These are phyloP conservation scores for Pluvianellus socialis DNA, from an alignment of 2,113 vertebrate species.

Conservation along the genomic window DNA sequence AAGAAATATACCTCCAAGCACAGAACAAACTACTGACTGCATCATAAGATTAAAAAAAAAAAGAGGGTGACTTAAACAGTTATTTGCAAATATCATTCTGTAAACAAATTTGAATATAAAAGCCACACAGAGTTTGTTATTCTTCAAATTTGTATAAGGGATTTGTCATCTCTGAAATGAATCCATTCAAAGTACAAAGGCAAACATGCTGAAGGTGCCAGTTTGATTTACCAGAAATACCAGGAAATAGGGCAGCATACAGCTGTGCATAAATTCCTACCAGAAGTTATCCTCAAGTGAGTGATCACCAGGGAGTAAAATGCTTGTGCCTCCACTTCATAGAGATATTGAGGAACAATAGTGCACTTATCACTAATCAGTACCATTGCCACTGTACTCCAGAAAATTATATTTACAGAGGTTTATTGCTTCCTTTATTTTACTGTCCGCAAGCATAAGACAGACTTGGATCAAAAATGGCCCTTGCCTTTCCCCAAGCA, in stretches of 20 bases:
- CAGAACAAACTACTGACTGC: constrained; percentile 33
- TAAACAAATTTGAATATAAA: constrained; percentile 71
- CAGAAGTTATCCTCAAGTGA: constrained; percentile 34
- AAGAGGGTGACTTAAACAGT: constrained; percentile 46
- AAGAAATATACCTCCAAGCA: constrained; percentile 58
- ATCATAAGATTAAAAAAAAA: constrained; percentile 6
- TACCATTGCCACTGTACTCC: background rate
- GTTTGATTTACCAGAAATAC: constrained; percentile 42
- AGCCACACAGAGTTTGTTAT: constrained; percentile 40
- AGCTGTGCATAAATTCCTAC: constrained; percentile 16
- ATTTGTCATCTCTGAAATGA: constrained; percentile 52
- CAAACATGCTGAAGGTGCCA: background rate
- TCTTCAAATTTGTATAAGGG: constrained; percentile 55
- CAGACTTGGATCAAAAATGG: background rate
- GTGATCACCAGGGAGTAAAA: constrained; percentile 54
- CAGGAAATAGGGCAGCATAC: constrained; percentile 45
- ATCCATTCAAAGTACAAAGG: constrained; percentile 37
- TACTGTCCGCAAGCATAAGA: background rate
- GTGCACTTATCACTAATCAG: constrained; percentile 2
- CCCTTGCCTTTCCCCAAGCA: background rate
- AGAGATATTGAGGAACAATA: background rate
- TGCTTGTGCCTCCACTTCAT: background rate
- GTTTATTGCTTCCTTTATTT: background rate
- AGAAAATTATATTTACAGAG: background rate
- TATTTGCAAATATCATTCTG: constrained; percentile 59